Percentiles rank a stretch among this genome's conserved stretches.
Evolutionary conservation across 2,797 vertebrate species (phyloP).

Genomic region (Passerculus sandwichensis): DNA sequence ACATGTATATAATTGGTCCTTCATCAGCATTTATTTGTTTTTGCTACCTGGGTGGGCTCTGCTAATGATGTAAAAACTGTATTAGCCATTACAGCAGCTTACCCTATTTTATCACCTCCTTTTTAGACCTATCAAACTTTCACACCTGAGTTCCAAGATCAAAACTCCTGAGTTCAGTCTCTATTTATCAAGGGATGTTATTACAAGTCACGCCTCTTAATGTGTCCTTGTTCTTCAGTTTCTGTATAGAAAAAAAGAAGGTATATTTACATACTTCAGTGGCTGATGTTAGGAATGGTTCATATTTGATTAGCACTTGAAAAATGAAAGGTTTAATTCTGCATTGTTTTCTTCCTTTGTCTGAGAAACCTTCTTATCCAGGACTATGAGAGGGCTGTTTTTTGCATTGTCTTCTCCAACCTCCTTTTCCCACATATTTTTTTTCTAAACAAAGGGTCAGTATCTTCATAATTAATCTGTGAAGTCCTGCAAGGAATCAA

Average conservation of each 20-base stretch:
- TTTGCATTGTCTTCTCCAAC: not conserved
- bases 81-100: not conserved
- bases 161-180: not conserved
- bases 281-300: not conserved
- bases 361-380: not conserved
- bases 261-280: not conserved
- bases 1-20: not conserved
- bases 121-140: not conserved
- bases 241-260: not conserved
- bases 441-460: not conserved
- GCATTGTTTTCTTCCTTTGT: not conserved
- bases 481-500: not conserved
- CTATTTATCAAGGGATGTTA: not conserved
- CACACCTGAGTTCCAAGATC: not conserved
- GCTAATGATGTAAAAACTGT: not conserved
- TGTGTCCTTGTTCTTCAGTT: not conserved
- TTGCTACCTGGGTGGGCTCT: not conserved
- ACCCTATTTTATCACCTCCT: not conserved
- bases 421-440: not conserved
- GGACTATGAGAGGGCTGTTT: fast-evolving
- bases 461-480: not conserved
- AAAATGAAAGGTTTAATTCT: not conserved
- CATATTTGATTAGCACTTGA: not conserved
- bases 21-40: not conserved
- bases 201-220: not conserved